phyloP scores from a whole-genome alignment of 2,797 vertebrate species.

The Bovichtus diacanthus region DNA sequence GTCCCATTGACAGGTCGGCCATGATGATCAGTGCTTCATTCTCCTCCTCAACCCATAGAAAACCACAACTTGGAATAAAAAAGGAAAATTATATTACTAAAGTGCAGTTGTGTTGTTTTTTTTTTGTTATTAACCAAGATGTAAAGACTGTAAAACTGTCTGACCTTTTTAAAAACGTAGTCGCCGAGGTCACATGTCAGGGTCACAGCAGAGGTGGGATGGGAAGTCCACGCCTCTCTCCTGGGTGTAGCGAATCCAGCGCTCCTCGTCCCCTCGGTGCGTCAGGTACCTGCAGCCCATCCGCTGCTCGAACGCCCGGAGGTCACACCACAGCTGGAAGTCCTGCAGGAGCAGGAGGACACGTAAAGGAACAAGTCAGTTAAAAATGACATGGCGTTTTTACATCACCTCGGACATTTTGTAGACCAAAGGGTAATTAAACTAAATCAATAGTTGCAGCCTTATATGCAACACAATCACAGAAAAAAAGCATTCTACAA shows the following conservation, averaged over 20 bases:
- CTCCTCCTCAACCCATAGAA: conserved; percentile 48
- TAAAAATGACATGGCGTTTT: too few species aligned
- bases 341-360: conserved; percentile 63
- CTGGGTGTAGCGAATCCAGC: conserved; percentile 69
- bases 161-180: conserved; percentile 1
- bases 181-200: conserved; percentile 22
- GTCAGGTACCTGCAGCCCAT: conserved; percentile 81
- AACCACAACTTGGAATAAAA: conserved; percentile 80
- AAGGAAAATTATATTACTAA: conserved; percentile 77
- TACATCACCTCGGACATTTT: too few species aligned
- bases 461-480: neutral
- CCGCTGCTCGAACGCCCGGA: conserved; percentile 79
- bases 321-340: conserved; percentile 86
- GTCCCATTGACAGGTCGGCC: conserved; percentile 54
- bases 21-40: conserved; percentile 54
- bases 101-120: conserved; percentile 59
- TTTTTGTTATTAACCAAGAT: conserved; percentile 11
- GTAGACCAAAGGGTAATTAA: too few species aligned
- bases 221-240: conserved; percentile 76
- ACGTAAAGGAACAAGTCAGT: too few species aligned
- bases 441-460: too few species aligned
- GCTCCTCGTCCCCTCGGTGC: conserved; percentile 74
- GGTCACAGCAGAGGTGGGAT: conserved; percentile 49
- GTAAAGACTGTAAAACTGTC: neutral
- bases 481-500: neutral